Conservation (phyloP, 2,888 invertebrate genomes). For the Drosophila merina region DNA sequence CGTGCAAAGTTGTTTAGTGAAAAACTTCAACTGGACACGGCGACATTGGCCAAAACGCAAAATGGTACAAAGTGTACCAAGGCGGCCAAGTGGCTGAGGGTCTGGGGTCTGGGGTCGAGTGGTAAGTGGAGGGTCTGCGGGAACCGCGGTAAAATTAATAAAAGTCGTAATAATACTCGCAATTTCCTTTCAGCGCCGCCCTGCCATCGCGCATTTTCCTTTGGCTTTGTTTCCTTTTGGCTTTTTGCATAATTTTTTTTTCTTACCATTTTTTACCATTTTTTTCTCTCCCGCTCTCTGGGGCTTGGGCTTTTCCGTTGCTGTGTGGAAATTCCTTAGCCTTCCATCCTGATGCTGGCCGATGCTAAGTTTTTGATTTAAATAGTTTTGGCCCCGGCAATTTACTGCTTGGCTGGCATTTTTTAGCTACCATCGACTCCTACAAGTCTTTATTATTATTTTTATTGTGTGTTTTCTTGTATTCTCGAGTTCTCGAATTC, state of each 20-base stretch:
- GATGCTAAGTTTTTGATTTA: conserved; percentile 58
- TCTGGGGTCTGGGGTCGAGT: neutral
- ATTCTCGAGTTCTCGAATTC: conserved; percentile 10
- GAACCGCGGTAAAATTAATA: conserved; percentile 66
- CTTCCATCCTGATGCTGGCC: conserved; percentile 35
- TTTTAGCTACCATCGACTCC: conserved; percentile 42
- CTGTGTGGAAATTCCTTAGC: conserved; percentile 46
- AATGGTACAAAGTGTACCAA: conserved; percentile 36
- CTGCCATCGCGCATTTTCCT: conserved; percentile 37
- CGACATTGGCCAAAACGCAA: conserved; percentile 36
- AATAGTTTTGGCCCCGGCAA: conserved; percentile 64
- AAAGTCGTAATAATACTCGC: conserved; percentile 79
- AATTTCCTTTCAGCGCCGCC: conserved; percentile 68
- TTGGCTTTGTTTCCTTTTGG: conserved; percentile 40
- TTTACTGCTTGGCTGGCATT: conserved; percentile 45
- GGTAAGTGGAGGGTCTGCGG: conserved; percentile 26
- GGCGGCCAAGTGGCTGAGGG: neutral
- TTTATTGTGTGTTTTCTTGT: conserved; percentile 34
- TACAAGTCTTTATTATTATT: conserved; percentile 38
- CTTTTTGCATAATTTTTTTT: conserved; percentile 49
- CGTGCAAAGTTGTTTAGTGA: conserved; percentile 79
- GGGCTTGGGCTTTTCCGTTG: conserved; percentile 1
- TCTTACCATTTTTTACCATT: neutral
- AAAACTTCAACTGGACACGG: conserved; percentile 74
- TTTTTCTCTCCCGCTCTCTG: conserved; percentile 7